A percentile compares a stretch with the other conserved stretches of the same genome.
These are phyloP conservation scores for Arenicola marina DNA, from an alignment of 2,888 invertebrate genomes.

Conservation along the genomic window DNA sequence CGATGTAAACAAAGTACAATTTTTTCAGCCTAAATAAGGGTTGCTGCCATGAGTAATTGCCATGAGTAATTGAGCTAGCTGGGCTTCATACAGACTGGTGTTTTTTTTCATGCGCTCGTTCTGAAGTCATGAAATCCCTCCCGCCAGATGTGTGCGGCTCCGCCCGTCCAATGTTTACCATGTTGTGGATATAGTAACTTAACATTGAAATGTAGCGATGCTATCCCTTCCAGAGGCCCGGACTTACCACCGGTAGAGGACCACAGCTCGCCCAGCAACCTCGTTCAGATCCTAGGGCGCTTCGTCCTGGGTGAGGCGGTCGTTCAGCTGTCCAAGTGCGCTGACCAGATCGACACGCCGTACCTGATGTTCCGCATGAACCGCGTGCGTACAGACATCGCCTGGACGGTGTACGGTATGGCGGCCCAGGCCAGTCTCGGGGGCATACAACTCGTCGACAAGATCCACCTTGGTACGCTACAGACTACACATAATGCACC, in stretches of 20 bases:
- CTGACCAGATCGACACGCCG: slow-evolving; percentile 66
- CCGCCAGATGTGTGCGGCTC: too few relatives aligned
- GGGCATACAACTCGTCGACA: slow-evolving; percentile 73
- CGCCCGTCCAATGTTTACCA: too few relatives aligned
- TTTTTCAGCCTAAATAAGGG: too few relatives aligned
- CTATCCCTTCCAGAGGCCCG: slow-evolving; percentile 65
- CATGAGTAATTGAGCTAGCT: too few relatives aligned
- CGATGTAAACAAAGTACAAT: too few relatives aligned
- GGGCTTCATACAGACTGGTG: too few relatives aligned
- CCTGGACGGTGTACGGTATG: slow-evolving; percentile 78
- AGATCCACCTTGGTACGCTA: slow-evolving; percentile 69
- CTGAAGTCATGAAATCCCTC: too few relatives aligned
- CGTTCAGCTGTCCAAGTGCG: slow-evolving; percentile 66
- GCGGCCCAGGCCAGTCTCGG: slow-evolving; percentile 75
- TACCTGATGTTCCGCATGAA: slow-evolving; percentile 74
- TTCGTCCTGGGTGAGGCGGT: slow-evolving; percentile 74
- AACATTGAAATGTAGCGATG: background rate
- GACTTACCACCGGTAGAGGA: slow-evolving; percentile 83
- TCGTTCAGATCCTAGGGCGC: slow-evolving; percentile 72
- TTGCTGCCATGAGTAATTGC: too few relatives aligned
- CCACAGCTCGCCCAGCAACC: slow-evolving; percentile 78
- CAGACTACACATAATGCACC: background rate
- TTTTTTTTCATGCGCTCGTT: too few relatives aligned
- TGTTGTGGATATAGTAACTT: background rate
- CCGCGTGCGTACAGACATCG: slow-evolving; percentile 72